phyloP scores from a whole-genome alignment of 2,888 invertebrate species.

The Galeruca laticollis region DNA sequence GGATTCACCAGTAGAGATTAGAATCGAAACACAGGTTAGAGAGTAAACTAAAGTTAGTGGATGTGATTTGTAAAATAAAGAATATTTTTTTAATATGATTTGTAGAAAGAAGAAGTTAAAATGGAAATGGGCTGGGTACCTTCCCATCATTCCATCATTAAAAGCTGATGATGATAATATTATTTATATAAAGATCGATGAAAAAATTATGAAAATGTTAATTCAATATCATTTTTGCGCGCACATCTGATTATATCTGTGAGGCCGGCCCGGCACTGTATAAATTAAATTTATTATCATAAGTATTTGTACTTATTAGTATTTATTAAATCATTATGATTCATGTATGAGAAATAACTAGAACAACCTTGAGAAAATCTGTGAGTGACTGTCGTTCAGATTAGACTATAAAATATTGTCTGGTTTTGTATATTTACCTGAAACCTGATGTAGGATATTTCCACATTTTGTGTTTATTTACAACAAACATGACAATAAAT shows the following conservation, averaged over 20 bases:
- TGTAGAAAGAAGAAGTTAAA: no score
- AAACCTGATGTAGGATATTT: neutral
- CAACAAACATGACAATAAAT: neutral
- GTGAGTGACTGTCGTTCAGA: constrained; percentile 5
- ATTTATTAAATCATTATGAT: constrained; percentile 19
- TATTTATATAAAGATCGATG: no score
- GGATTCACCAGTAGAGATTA: no score
- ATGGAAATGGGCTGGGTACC: no score
- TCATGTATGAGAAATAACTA: constrained; percentile 14
- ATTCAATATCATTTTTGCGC: no score
- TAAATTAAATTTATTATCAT: neutral
- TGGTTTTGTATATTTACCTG: constrained; percentile 6
- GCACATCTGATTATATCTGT: neutral
- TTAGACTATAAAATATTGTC: neutral
- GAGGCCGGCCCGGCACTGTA: neutral
- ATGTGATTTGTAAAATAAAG: no score
- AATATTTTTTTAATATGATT: no score
- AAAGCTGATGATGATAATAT: no score
- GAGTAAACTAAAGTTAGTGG: no score
- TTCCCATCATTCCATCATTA: no score
- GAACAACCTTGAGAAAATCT: constrained; percentile 14
- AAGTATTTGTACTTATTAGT: constrained; percentile 10
- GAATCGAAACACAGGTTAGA: no score
- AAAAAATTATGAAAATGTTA: no score
- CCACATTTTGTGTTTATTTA: neutral